These are phyloP conservation scores for Gonocerus acuteangulatus DNA, from an alignment of 2,888 invertebrate species.

Conservation along the genomic window DNA sequence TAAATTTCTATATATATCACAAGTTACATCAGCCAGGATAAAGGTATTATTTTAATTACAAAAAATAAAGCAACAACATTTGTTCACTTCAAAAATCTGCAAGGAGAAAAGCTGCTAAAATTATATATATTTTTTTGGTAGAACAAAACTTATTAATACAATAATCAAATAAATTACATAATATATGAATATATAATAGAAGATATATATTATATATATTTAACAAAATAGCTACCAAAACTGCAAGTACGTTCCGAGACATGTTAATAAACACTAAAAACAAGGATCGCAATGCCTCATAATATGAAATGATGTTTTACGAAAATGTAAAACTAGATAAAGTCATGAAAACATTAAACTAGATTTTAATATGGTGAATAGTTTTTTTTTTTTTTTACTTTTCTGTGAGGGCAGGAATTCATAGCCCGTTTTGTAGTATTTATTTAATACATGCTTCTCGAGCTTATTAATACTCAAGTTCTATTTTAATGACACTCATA, in stretches of 20 bases:
- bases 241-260: background rate
- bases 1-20: slow-evolving; percentile 17
- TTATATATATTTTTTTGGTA: background rate
- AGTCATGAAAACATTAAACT: slow-evolving; percentile 9
- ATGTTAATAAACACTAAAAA: background rate
- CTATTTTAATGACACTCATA: no score
- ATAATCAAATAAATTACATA: slow-evolving; percentile 4
- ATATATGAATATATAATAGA: slow-evolving; percentile 5
- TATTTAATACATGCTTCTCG: background rate
- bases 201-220: background rate
- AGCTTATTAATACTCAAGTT: no score
- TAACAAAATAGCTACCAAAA: slow-evolving; percentile 11
- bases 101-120: slow-evolving; percentile 8
- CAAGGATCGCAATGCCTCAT: slow-evolving; percentile 2
- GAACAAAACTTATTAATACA: slow-evolving; percentile 9
- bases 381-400: background rate
- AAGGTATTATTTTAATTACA: background rate
- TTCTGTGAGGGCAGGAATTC: slow-evolving; percentile 11
- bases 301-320: background rate
- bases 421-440: background rate
- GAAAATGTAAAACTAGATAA: slow-evolving; percentile 18
- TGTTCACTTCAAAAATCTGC: background rate
- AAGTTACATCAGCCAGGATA: slow-evolving; percentile 18
- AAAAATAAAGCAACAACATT: slow-evolving; percentile 1
- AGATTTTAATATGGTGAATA: slow-evolving; percentile 16